Base-by-base conservation (phyloP, 2,797 vertebrate genomes). In the Synaphobranchus kaupii region DNA sequence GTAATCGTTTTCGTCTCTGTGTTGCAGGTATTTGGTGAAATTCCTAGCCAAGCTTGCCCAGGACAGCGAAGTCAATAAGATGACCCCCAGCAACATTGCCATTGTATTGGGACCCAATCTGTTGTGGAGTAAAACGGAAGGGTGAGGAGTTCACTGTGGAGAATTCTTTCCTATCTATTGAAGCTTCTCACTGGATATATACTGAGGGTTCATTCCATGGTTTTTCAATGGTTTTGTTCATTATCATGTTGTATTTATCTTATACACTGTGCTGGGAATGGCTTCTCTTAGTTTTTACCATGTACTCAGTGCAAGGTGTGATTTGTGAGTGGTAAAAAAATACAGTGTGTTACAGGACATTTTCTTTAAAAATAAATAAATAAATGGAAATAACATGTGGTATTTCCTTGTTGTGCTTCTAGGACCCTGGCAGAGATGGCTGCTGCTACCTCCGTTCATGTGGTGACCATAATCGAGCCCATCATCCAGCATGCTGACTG, bases 81-180 rank as follows among this genome's bases (percentile, higher is more conserved):
- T 98, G 97, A 97, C 96, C 0, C 97, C 97, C 9, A 98, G 97
- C 94, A 98, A 98, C 86, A 94, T 98, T 0, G 97, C 97, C 1
- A 98, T 98, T 22, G 97, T 98, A 12, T 90, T 98, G 87, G 97
- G 97, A 90, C 97, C 97, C 82, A 98, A 98, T 93, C 91, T 98
- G 87, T 44, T 98, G 4, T 98, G 97, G 97, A 94, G 96, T 83
- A 97, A 96, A 91, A 97, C 95, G 4, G 97, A 98, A 94, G 97
- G 97, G 97, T 98, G 88, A 97, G 96, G 60, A 31, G 58, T 22
- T 50, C 60, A 63, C 25, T 34, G 12, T 9, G 39, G 17, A 9
- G n/a, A 17, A 39, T 8, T 47, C 22, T 7, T 7, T 81, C 50
- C 76, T 25, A 4, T n/a, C 22, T 81, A 4, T 31, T 54, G 44